A percentile compares a stretch with the other conserved stretches of the same genome.
phyloP scores from a whole-genome alignment of 2,797 vertebrate genomes.

The Crenuchus spilurus region DNA sequence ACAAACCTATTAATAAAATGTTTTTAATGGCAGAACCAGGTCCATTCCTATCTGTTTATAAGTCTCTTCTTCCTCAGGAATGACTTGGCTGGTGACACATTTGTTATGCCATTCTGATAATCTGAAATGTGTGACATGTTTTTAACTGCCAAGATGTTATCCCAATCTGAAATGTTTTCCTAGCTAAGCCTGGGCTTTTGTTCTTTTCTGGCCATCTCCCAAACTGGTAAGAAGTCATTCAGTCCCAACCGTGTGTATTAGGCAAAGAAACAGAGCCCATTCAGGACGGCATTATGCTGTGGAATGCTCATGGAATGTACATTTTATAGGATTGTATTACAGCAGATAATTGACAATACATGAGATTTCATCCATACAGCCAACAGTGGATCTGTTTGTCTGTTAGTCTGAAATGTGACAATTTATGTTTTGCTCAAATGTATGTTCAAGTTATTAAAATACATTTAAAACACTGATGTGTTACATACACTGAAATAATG shows the following conservation, averaged over 20 bases:
- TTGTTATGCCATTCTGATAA: not conserved
- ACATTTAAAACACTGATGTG: too few relatives aligned
- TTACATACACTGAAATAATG: not conserved
- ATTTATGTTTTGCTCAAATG: too few relatives aligned
- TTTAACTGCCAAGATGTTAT: not conserved
- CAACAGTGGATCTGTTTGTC: not conserved
- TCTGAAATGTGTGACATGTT: not conserved
- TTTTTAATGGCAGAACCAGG: not conserved
- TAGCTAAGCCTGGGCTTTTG: not conserved
- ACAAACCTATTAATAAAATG: not conserved
- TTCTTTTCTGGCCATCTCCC: not conserved
- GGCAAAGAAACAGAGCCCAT: conserved; percentile 4
- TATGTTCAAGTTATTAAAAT: not conserved
- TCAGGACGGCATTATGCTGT: not conserved
- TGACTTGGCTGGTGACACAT: not conserved
- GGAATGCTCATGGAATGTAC: not conserved
- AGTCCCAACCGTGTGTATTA: not conserved
- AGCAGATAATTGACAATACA: not conserved
- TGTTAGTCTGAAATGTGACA: not conserved
- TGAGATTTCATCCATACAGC: not conserved
- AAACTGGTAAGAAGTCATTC: conserved; percentile 11
- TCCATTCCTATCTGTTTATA: not conserved
- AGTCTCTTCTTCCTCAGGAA: not conserved
- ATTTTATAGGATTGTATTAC: not conserved
- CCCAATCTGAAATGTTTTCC: not conserved